Evolutionary conservation across 2,113 vertebrate species (phyloP).

Genomic region (Poicephalus gulielmi): DNA sequence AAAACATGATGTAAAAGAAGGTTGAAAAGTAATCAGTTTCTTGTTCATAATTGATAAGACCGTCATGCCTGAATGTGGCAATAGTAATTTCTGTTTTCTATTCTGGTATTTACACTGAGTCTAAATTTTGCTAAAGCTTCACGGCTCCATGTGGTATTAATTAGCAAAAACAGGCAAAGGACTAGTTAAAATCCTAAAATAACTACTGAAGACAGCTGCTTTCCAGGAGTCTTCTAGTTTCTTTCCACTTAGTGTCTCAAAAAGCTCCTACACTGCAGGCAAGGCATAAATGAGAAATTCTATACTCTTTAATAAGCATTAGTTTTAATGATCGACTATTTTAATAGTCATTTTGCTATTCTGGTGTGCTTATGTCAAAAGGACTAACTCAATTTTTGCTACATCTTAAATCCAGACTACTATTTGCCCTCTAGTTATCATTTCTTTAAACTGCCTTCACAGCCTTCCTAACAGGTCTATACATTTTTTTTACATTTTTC

Average conservation of each 20-base stretch:
- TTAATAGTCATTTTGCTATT: background rate
- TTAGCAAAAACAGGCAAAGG: conserved; percentile 2
- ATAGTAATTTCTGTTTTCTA: background rate
- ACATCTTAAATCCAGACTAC: background rate
- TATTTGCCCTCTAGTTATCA: background rate
- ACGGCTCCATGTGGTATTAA: background rate
- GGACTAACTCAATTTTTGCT: background rate
- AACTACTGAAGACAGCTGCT: background rate
- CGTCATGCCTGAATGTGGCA: background rate
- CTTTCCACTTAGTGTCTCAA: background rate
- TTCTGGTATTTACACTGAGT: background rate
- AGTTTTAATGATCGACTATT: background rate
- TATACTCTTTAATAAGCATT: background rate
- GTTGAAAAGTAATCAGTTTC: background rate
- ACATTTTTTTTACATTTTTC: background rate
- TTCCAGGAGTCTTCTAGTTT: background rate
- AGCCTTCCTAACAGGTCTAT: background rate
- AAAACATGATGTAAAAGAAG: background rate
- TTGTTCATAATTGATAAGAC: background rate
- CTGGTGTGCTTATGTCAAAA: background rate
- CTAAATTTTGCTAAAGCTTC: conserved; percentile 3
- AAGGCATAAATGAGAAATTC: conserved; percentile 7
- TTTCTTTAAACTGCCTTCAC: background rate
- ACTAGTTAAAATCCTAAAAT: background rate
- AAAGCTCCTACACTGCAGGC: background rate